Percentiles rank a stretch among this genome's conserved stretches.
Evolutionary conservation across 2,888 invertebrate species (phyloP).

Genomic region (Spilarctia lutea): DNA sequence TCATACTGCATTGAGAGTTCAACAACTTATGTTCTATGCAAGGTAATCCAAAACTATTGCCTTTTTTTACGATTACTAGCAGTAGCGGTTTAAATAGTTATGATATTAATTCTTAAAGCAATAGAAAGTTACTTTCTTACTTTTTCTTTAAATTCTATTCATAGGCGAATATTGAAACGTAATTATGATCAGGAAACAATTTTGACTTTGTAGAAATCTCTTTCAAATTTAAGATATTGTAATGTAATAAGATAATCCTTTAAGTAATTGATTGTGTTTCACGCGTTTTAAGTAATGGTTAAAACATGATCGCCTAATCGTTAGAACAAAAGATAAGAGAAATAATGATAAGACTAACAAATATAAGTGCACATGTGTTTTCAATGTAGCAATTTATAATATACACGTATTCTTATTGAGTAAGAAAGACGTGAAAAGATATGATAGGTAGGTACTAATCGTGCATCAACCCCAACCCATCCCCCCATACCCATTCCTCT

Average conservation of each 20-base stretch:
- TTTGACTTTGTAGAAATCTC: constrained; percentile 4
- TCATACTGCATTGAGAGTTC: not conserved
- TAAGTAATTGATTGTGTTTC: not conserved
- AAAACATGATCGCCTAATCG: not conserved
- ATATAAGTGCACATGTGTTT: not conserved
- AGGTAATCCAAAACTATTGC: not conserved
- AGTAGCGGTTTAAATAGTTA: constrained; percentile 1
- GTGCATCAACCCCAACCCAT: too few species aligned
- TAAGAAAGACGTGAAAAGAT: too few species aligned
- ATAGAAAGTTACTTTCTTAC: constrained; percentile 50
- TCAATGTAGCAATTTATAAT: too few species aligned
- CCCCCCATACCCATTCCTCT: too few species aligned
- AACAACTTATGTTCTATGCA: not conserved
- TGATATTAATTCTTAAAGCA: constrained; percentile 11
- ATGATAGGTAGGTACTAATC: too few species aligned
- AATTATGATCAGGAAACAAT: constrained; percentile 28
- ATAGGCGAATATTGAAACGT: constrained; percentile 16
- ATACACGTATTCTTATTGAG: too few species aligned
- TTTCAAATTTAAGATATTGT: constrained; percentile 3
- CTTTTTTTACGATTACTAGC: not conserved
- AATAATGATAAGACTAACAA: not conserved
- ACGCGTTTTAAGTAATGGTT: not conserved
- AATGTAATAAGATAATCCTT: not conserved
- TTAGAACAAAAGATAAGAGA: not conserved
- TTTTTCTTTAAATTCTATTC: constrained; percentile 26